phyloP scores from a whole-genome alignment of 2,797 vertebrate species.

The Orientallactaga sibirica region DNA sequence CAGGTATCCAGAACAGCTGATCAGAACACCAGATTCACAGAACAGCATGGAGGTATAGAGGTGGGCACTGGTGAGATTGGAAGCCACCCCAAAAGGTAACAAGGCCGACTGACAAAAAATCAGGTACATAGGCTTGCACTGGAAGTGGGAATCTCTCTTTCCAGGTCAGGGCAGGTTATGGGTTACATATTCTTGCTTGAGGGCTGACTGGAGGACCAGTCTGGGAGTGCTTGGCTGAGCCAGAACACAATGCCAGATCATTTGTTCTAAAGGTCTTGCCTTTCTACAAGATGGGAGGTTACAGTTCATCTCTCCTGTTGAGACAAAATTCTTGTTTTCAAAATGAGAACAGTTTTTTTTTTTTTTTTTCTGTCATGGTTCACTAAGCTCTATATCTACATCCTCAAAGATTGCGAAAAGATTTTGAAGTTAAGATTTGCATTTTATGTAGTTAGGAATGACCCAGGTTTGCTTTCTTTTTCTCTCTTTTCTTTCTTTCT shows the following conservation, averaged over 20 bases:
- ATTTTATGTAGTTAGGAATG: conserved; percentile 81
- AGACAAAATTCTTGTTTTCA: conserved; percentile 80
- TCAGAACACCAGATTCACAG: too few relatives aligned
- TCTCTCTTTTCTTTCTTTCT: neutral
- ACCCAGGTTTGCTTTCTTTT: conserved; percentile 76
- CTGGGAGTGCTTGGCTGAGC: conserved; percentile 98
- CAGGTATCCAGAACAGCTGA: too few relatives aligned
- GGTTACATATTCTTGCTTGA: conserved; percentile 86
- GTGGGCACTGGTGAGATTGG: too few relatives aligned
- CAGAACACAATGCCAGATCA: conserved; percentile 96
- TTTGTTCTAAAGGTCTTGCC: conserved; percentile 58
- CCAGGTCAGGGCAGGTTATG: too few relatives aligned
- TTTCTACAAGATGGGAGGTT: conserved; percentile 73
- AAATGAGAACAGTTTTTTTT: conserved; percentile 78
- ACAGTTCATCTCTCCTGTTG: conserved; percentile 72
- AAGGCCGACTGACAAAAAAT: too few relatives aligned
- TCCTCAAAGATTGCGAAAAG: conserved; percentile 74
- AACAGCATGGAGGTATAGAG: too few relatives aligned
- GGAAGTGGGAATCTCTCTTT: too few relatives aligned
- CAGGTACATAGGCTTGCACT: too few relatives aligned
- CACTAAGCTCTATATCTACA: conserved; percentile 59
- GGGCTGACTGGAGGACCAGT: conserved; percentile 90
- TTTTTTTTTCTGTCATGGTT: conserved; percentile 17
- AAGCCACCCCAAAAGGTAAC: too few relatives aligned
- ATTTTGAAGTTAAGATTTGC: conserved; percentile 84